Evolutionary conservation across 2,888 invertebrate species (phyloP).

Genomic region (Eupithecia dodoneata): DNA sequence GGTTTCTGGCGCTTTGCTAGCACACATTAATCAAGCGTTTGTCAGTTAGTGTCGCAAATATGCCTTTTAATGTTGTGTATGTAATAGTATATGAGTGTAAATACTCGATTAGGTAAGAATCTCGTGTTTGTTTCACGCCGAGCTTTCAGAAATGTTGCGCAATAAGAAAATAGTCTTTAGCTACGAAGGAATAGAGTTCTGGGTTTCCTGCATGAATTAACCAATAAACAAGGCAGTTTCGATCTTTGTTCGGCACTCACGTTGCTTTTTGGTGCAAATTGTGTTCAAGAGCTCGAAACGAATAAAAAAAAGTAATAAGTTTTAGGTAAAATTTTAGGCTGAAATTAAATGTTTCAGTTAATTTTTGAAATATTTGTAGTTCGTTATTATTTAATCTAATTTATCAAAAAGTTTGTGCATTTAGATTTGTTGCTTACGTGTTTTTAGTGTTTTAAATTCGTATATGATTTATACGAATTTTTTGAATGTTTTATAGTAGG

Average conservation of each 20-base stretch:
- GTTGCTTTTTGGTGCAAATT: background rate
- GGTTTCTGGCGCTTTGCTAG: slow-evolving; percentile 36
- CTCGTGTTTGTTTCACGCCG: slow-evolving; percentile 35
- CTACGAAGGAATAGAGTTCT: background rate
- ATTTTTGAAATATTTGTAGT: slow-evolving; percentile 24
- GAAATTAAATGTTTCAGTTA: slow-evolving; percentile 21
- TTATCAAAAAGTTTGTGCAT: slow-evolving; percentile 51
- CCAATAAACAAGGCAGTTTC: background rate
- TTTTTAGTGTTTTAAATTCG: slow-evolving; percentile 45
- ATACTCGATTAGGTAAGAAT: slow-evolving; percentile 65
- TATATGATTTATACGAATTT: no score
- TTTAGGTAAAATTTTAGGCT: slow-evolving; percentile 25
- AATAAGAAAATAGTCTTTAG: background rate
- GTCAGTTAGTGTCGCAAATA: slow-evolving; percentile 62
- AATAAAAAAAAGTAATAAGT: slow-evolving; percentile 3
- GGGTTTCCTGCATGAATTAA: slow-evolving; percentile 1
- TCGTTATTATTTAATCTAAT: slow-evolving; percentile 40
- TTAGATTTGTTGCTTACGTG: slow-evolving; percentile 53
- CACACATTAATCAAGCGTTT: slow-evolving; percentile 54
- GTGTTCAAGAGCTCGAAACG: background rate
- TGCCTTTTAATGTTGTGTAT: slow-evolving; percentile 74
- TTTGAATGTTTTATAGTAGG: slow-evolving; percentile 41
- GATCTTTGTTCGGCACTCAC: background rate
- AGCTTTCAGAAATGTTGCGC: background rate
- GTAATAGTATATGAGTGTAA: slow-evolving; percentile 50